A percentile compares a stretch with the other conserved stretches of the same genome.
Conservation (phyloP, 2,888 invertebrate genomes). For the Flexamia atlantica region DNA sequence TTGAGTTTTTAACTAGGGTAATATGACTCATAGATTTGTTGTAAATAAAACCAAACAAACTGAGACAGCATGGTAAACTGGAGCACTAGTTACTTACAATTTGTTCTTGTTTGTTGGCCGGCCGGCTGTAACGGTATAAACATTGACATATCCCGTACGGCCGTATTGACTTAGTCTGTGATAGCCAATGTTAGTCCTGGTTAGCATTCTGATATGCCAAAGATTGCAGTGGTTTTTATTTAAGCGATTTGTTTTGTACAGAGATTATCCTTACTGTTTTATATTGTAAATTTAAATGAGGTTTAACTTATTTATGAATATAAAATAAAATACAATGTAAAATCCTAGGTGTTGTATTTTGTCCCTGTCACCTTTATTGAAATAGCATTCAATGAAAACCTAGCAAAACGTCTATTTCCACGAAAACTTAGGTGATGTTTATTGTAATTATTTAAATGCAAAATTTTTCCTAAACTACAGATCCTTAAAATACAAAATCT, state of each 20-base stretch:
- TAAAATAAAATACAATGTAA: not conserved
- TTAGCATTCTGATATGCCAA: slow-evolving; percentile 42
- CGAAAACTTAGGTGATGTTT: too few relatives aligned
- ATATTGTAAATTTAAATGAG: slow-evolving; percentile 49
- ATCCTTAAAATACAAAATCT: too few relatives aligned
- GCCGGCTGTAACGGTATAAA: not conserved
- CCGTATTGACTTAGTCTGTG: slow-evolving; percentile 53
- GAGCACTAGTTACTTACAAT: not conserved
- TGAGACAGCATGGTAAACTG: not conserved
- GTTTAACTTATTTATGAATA: slow-evolving; percentile 53
- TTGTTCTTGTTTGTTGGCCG: not conserved
- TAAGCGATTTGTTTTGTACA: slow-evolving; percentile 39
- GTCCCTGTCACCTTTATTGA: not conserved
- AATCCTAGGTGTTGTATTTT: not conserved
- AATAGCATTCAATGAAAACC: too few relatives aligned
- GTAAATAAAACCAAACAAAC: not conserved
- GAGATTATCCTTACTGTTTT: slow-evolving; percentile 56
- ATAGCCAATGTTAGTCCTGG: slow-evolving; percentile 50
- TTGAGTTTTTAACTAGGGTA: too few relatives aligned
- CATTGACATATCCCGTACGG: not conserved
- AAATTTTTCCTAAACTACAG: too few relatives aligned
- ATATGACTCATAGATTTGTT: too few relatives aligned
- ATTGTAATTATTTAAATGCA: too few relatives aligned
- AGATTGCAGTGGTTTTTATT: slow-evolving; percentile 29
- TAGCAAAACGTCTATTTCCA: too few relatives aligned